These are phyloP conservation scores for Raphicerus campestris DNA, from an alignment of 2,113 vertebrate species.

Conservation along the genomic window DNA sequence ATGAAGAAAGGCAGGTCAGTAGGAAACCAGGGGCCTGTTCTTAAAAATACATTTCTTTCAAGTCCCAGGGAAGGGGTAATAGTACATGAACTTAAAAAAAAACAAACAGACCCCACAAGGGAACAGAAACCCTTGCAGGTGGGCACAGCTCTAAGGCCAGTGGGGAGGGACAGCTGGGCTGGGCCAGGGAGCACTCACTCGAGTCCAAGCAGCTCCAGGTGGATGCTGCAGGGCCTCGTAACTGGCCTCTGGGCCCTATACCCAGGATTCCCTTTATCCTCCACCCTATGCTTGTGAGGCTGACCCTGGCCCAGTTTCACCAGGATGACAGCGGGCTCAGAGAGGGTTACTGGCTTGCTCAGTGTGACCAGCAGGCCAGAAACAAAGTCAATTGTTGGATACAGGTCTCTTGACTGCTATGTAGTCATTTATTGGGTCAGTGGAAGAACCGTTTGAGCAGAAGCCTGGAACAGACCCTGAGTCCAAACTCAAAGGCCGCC, in stretches of 20 bases:
- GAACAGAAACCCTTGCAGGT: not conserved
- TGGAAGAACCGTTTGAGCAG: not conserved
- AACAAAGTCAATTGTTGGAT: not conserved
- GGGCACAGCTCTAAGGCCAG: not conserved
- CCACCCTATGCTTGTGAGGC: fast-evolving
- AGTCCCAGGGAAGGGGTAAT: not conserved
- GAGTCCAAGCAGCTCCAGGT: fast-evolving
- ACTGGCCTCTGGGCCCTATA: fast-evolving
- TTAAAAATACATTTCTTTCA: not conserved
- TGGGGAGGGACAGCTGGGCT: fast-evolving
- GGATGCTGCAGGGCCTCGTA: fast-evolving
- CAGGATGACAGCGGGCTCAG: not conserved
- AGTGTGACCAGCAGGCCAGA: not conserved
- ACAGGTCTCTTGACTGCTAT: not conserved
- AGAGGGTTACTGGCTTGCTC: not conserved
- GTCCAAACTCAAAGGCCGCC: not conserved
- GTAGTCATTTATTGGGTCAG: not conserved
- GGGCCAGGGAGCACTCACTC: fast-evolving
- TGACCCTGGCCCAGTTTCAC: not conserved
- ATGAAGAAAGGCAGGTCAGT: fast-evolving
- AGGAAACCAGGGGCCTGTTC: not conserved
- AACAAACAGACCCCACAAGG: not conserved
- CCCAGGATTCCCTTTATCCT: too few species aligned
- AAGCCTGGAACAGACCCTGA: not conserved
- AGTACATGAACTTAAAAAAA: not conserved